phyloP scores from a whole-genome alignment of 2,113 vertebrate genomes.

The Hydrochoerus hydrochaeris region DNA sequence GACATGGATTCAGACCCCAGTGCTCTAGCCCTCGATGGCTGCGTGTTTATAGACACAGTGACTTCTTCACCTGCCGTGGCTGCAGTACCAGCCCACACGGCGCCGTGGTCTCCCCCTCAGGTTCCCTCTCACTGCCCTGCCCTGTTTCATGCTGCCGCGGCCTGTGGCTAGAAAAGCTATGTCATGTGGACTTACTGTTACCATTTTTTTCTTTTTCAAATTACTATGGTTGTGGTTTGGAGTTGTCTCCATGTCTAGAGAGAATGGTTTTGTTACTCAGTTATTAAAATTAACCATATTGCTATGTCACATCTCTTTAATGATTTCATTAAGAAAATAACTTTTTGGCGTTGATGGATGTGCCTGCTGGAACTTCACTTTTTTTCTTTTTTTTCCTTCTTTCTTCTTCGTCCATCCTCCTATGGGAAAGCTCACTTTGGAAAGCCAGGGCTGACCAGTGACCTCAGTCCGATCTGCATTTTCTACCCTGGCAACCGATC shows the following conservation, averaged over 20 bases:
- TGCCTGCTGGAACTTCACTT: background rate
- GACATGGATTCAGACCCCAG: background rate
- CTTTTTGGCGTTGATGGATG: background rate
- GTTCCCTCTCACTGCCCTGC: background rate
- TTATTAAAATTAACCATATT: constrained; percentile 44
- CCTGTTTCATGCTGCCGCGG: background rate
- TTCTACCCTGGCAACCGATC: background rate
- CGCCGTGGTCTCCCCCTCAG: background rate
- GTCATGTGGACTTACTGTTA: background rate
- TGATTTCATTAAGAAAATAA: constrained; percentile 27
- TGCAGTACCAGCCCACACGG: background rate
- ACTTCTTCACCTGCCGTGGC: background rate
- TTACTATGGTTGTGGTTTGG: background rate
- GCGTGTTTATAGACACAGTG: fast-evolving
- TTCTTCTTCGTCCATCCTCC: background rate
- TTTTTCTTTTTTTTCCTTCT: background rate
- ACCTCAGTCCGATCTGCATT: background rate
- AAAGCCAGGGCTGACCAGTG: background rate
- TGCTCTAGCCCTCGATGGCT: background rate
- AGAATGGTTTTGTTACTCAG: background rate
- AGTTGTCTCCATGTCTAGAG: background rate
- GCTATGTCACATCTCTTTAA: background rate
- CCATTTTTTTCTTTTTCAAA: background rate
- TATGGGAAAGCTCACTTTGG: background rate
- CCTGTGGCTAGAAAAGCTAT: background rate